A percentile compares a stretch with the other conserved stretches of the same genome.
Conservation (phyloP, 2,113 vertebrate species). For the Vimba vimba region DNA sequence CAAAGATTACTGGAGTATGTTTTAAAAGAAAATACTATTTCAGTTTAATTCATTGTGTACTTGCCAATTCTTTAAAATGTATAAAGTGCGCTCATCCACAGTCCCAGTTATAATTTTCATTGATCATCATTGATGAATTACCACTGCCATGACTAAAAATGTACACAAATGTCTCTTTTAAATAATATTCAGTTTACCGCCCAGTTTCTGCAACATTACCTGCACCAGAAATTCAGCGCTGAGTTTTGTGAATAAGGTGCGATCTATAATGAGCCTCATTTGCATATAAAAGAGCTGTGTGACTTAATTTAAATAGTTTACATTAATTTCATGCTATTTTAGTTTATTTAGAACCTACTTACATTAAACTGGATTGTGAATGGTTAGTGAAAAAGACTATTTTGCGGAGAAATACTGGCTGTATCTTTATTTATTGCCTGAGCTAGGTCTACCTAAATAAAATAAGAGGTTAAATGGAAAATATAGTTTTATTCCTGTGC, state of each 20-base stretch:
- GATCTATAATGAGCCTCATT: constrained; percentile 1
- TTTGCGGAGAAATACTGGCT: background rate
- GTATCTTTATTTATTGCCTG: background rate
- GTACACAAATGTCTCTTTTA: background rate
- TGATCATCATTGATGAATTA: background rate
- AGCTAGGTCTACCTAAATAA: background rate
- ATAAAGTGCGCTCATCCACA: background rate
- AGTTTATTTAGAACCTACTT: background rate
- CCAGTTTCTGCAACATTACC: background rate
- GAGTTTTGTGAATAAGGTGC: background rate
- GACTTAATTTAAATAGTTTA: constrained; percentile 12
- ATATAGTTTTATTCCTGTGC: background rate
- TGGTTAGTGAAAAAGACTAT: background rate
- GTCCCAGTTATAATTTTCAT: background rate
- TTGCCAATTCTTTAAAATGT: background rate
- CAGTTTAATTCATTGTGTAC: too few relatives aligned
- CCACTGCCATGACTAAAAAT: background rate
- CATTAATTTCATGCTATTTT: background rate
- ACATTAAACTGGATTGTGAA: background rate
- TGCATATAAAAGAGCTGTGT: constrained; percentile 16
- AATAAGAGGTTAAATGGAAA: background rate
- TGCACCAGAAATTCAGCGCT: background rate
- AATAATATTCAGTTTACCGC: background rate
- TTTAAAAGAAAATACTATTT: too few relatives aligned
- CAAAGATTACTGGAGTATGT: too few relatives aligned